Base-by-base conservation (phyloP, 2,797 vertebrate genomes). In the Yasuhikotakia modesta region DNA sequence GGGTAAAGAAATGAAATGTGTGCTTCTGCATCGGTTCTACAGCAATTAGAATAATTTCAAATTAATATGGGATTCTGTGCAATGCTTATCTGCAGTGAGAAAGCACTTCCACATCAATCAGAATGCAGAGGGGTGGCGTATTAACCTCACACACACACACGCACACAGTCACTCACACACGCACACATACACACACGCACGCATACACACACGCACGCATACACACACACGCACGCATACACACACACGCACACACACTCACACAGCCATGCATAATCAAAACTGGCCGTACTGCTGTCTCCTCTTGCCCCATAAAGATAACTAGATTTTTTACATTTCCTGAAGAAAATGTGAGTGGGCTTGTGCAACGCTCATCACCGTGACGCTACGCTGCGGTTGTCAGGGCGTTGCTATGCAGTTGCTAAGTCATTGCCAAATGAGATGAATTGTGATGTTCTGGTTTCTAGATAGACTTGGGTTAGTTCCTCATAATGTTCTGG, bases 41-140 rank as follows among this genome's bases (percentile, higher is more conserved):
- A 2, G 65, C 85, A 84, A 80, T 87, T 83, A 85, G 30, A 83
- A 82, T 85, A 79, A 86, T 79, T 85, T 84, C 70, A 81, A 65
- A 84, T 85, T 70, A 84, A 84, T 85, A 81, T 74, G 76, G 84
- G 68, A 79, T 84, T 83, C 72, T 30, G 64, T 76, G 79, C 73
- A 27, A n/a, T 55, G 78, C 82, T 79, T 83, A 76, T 86, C 79
- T 82, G 72, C 73, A 58, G 70, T 75, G 61, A 24, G 73, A 46
- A 76, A 83, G 63, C 58, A 77, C 81, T 85, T 84, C 73, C 53
- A 70, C 79, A 79, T 87, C 78, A 79, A 73, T 82, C 73, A 75
- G 53, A 82, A 79, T 78, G 79, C 76, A 73, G 70, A 64, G 83
- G 43, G 70, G 64, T 70, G 81, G 70, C 63, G 70, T 78, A 73